phyloP scores from a whole-genome alignment of 2,888 invertebrate genomes.

The Pedicia rivosa region DNA sequence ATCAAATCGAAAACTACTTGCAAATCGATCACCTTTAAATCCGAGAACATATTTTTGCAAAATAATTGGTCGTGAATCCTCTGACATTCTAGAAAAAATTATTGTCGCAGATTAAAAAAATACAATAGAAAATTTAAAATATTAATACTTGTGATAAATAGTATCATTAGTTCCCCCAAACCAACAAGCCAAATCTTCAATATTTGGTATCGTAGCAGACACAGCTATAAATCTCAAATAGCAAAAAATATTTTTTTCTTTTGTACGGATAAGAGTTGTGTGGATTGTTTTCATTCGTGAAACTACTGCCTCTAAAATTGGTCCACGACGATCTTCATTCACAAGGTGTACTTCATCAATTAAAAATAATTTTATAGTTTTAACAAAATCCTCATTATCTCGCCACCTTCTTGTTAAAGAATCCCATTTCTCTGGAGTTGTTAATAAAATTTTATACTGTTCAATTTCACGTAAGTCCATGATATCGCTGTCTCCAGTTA shows the following conservation, averaged over 20 bases:
- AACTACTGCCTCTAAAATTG: slow-evolving; percentile 62
- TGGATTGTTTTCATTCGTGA: slow-evolving; percentile 58
- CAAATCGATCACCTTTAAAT: slow-evolving; percentile 39
- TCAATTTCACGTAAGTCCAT: slow-evolving; percentile 38
- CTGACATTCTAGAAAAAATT: slow-evolving; percentile 40
- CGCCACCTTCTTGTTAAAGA: slow-evolving; percentile 59
- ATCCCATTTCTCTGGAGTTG: slow-evolving; percentile 80
- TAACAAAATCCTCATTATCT: slow-evolving; percentile 44
- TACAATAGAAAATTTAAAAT: slow-evolving; percentile 3
- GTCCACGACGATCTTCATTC: slow-evolving; percentile 53
- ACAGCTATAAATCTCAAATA: slow-evolving; percentile 49
- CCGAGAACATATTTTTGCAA: slow-evolving; percentile 57
- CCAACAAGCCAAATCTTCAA: slow-evolving; percentile 60
- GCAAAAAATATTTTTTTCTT: not conserved
- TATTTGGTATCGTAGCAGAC: slow-evolving; percentile 66
- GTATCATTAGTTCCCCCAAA: slow-evolving; percentile 38
- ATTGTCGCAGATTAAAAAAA: no score
- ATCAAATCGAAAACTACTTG: slow-evolving; percentile 57
- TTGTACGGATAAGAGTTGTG: no score
- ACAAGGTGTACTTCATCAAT: slow-evolving; percentile 67
- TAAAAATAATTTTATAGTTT: slow-evolving; percentile 46
- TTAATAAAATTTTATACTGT: slow-evolving; percentile 47
- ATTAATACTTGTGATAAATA: not conserved
- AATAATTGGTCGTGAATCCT: slow-evolving; percentile 55
- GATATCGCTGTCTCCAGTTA: slow-evolving; percentile 61